Percentiles rank a stretch among this genome's conserved stretches.
Conservation (phyloP, 2,888 invertebrate species). For the Drosophila infuscata region DNA sequence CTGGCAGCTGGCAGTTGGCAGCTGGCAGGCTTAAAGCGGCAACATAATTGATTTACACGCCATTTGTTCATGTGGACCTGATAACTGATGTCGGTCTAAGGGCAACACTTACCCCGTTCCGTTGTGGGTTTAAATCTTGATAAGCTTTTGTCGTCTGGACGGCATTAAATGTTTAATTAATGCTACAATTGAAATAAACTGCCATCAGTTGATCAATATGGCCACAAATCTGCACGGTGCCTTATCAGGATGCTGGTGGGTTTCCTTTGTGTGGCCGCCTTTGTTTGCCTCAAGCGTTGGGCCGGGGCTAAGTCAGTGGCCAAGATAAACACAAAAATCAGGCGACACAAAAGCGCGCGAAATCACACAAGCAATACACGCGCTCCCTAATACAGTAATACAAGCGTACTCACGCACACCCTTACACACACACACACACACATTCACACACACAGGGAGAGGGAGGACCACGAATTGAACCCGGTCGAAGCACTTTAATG, state of each 20-base stretch:
- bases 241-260: constrained; percentile 20
- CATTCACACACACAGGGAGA: not conserved
- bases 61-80: constrained; percentile 48
- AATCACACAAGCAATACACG: constrained; percentile 48
- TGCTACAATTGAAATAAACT: constrained; percentile 60
- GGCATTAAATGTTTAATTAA: constrained; percentile 74
- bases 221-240: constrained; percentile 56
- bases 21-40: constrained; percentile 45
- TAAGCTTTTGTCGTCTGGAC: constrained; percentile 67
- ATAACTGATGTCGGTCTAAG: constrained; percentile 5
- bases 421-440: constrained; percentile 6
- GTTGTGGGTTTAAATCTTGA: constrained; percentile 31
- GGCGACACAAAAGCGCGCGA: constrained; percentile 77
- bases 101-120: constrained; percentile 38
- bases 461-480: constrained; percentile 17
- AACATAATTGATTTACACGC: constrained; percentile 68
- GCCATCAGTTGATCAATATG: constrained; percentile 65
- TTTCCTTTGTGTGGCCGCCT: constrained; percentile 36
- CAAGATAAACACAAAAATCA: constrained; percentile 57
- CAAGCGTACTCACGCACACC: constrained; percentile 14
- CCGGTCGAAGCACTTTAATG: constrained; percentile 67
- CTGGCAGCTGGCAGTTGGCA: constrained; percentile 20
- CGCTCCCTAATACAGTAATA: constrained; percentile 7
- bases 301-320: constrained; percentile 39
- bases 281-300: constrained; percentile 43